Base-by-base conservation (phyloP, 1,140 invertebrate species). In the Nebria ingens region DNA sequence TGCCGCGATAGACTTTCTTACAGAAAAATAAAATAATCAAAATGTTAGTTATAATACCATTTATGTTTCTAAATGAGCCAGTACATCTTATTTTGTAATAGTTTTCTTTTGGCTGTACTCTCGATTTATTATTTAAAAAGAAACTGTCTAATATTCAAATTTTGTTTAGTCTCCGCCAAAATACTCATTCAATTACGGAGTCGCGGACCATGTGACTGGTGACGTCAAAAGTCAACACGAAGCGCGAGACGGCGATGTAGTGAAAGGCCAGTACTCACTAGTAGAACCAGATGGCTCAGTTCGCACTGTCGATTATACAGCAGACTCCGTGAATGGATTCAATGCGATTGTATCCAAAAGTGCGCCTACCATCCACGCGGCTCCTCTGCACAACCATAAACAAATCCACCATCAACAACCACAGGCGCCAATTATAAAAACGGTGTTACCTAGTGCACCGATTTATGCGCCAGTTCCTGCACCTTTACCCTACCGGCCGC, bases 251-350 rank as follows among this genome's bases (percentile, higher is more conserved):
- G 76, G 76, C 1, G 75, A 77, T 62, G 66, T 70, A 6, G 76
- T 79, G 13, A 71, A 73, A 73, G 82, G 82, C n/a, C 80, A 81
- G 68, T 82, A 82, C 59, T 79, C 78, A 1, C 69, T 84, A 22
- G 73, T 84, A n/a, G 82, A 84, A 59, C 75, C 82, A 12, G 82
- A 84, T 58, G 82, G 83, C 49, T 79, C 80, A 13, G 73, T 77
- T 12, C 72, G 81, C 20, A 81, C 76, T 4, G 81, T 82, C 12
- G 78, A 82, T 57, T 83, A 83, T 60, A 79, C 78, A 1, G 79
- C 79, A 0, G 79, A 81, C 56, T 57, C 74, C 0, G 66, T 76
- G 20, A 73, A 78, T 54, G 78, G 78, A 3, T 79, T 79, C 62
- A 79, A 79, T 59, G 77, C 77, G 2, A 72, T 78, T 1, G 77